A percentile compares a stretch with the other conserved stretches of the same genome.
Conservation (phyloP, 1,140 invertebrate genomes). For the Drosophila varians region DNA sequence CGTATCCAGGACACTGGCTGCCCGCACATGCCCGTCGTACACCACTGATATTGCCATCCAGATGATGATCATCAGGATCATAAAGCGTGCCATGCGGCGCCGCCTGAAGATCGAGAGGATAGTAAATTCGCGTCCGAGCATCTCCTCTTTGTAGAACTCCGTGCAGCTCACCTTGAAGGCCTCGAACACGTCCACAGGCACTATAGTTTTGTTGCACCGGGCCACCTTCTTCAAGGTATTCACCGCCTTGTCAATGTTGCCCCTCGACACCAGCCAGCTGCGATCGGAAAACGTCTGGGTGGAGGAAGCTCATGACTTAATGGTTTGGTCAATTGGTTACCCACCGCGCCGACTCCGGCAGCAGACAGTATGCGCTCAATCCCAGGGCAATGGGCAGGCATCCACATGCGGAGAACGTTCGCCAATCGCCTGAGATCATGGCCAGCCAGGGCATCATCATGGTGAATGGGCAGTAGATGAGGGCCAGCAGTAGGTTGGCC, state of each 20-base stretch:
- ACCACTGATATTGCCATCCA: constrained; percentile 95
- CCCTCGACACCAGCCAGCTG: constrained; percentile 93
- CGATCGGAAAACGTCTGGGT: not conserved
- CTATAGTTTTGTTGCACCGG: constrained; percentile 88
- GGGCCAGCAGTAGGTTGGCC: constrained; percentile 92
- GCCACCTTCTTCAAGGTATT: constrained; percentile 91
- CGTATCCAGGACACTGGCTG: constrained; percentile 89
- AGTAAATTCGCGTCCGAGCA: constrained; percentile 88
- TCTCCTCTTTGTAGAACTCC: constrained; percentile 87
- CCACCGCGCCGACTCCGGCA: constrained; percentile 91
- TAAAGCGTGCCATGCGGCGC: constrained; percentile 88
- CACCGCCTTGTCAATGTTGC: constrained; percentile 90
- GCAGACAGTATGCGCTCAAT: constrained; percentile 88
- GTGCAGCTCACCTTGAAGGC: constrained; percentile 85
- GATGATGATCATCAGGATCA: constrained; percentile 90
- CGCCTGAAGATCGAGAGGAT: constrained; percentile 91
- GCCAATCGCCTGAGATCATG: constrained; percentile 89
- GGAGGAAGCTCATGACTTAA: not conserved
- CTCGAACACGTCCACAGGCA: constrained; percentile 89
- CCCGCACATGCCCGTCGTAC: constrained; percentile 94
- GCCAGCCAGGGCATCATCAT: constrained; percentile 92
- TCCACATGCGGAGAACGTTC: constrained; percentile 87
- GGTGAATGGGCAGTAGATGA: constrained; percentile 92
- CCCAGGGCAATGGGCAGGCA: constrained; percentile 88
- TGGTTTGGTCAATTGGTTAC: constrained; percentile 5